Percentiles rank a stretch among this genome's conserved stretches.
phyloP scores from a whole-genome alignment of 2,888 invertebrate genomes.

The Lacanobia wlatinum region DNA sequence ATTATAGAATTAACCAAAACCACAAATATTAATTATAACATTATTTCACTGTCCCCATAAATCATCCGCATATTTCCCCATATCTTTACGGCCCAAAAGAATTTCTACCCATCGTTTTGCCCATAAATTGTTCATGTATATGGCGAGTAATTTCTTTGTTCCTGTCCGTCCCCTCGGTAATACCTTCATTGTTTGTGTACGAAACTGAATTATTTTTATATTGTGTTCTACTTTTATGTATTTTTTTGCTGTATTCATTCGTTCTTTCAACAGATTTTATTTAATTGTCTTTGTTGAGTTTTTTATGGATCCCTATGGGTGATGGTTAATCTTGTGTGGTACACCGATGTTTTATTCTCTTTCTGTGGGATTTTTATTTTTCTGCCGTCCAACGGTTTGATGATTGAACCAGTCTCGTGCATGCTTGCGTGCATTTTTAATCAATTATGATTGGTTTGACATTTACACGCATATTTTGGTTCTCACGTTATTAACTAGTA shows the following conservation, averaged over 20 bases:
- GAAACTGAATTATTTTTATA: conserved; percentile 76
- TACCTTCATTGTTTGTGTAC: conserved; percentile 74
- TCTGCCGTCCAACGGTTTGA: background rate
- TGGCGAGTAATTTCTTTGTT: conserved; percentile 72
- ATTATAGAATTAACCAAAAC: conserved; percentile 2
- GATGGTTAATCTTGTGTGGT: conserved; percentile 17
- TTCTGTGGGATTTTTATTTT: background rate
- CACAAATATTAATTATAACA: background rate
- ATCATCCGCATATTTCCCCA: conserved; percentile 39
- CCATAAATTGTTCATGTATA: conserved; percentile 59
- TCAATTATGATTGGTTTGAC: conserved; percentile 1
- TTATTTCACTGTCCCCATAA: conserved; percentile 24
- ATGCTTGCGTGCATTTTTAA: background rate
- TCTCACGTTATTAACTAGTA: conserved; percentile 7
- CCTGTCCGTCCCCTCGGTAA: conserved; percentile 68
- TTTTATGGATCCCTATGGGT: conserved; percentile 30
- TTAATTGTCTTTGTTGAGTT: conserved; percentile 46
- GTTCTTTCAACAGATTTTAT: conserved; percentile 60
- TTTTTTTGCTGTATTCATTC: conserved; percentile 45
- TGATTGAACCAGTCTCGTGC: background rate
- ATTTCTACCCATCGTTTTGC: conserved; percentile 50
- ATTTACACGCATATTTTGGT: conserved; percentile 13
- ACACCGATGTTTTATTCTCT: background rate
- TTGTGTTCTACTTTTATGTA: conserved; percentile 61
- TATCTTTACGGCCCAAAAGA: conserved; percentile 54